Percentiles rank a stretch among this genome's conserved stretches.
Conservation (phyloP, 2,797 vertebrate genomes). For the Xyrichtys novacula region DNA sequence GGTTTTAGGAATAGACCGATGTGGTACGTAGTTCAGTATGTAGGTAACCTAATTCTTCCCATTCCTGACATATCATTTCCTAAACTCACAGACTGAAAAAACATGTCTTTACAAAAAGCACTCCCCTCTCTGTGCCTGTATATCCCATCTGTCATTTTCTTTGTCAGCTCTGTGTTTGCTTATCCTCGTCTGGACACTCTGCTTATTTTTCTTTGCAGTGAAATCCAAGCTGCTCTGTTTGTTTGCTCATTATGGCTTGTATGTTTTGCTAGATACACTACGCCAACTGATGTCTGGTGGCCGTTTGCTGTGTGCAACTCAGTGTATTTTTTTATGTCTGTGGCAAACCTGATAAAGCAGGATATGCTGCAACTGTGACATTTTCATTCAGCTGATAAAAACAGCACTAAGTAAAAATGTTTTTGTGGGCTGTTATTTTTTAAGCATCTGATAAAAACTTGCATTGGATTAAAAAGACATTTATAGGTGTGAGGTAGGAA, state of each 20-base stretch:
- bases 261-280: conserved; percentile 33
- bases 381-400: conserved; percentile 5
- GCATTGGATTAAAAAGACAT: too few species aligned
- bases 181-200: conserved; percentile 32
- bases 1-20: conserved; percentile 5
- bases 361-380: conserved; percentile 2
- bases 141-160: conserved; percentile 56
- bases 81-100: conserved; percentile 9
- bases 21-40: background rate
- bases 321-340: conserved; percentile 26
- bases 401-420: too few species aligned
- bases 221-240: conserved; percentile 28
- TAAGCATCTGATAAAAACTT: too few species aligned
- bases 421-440: too few species aligned
- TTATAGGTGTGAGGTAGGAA: too few species aligned
- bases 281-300: conserved; percentile 22
- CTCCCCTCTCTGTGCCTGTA: conserved; percentile 12
- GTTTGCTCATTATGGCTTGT: conserved; percentile 41
- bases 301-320: conserved; percentile 18
- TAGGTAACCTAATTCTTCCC: conserved; percentile 18
- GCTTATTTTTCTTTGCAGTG: conserved; percentile 38
- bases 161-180: conserved; percentile 46
- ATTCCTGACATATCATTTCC: conserved; percentile 20
- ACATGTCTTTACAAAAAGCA: conserved; percentile 16
- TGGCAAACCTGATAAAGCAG: conserved; percentile 11